Evolutionary conservation across 2,113 vertebrate genomes (phyloP).

Genomic region (Cryptotis parvus): DNA sequence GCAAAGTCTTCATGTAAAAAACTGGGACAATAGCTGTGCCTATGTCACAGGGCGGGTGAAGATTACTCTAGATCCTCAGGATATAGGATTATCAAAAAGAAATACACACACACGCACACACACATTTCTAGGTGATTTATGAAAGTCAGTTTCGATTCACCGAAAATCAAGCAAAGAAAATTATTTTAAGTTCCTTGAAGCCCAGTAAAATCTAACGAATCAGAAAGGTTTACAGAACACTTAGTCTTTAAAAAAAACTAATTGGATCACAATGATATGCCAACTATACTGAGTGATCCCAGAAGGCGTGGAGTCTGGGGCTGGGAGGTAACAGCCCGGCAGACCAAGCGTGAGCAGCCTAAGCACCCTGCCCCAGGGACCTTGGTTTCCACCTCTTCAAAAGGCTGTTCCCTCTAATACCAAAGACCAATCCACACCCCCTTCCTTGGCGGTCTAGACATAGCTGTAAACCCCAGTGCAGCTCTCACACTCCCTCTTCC

Average conservation of each 20-base stretch:
- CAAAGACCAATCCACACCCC: neutral
- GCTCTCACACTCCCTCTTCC: neutral
- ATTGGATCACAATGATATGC: too few species aligned
- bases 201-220: neutral
- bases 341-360: too few species aligned
- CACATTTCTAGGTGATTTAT: neutral
- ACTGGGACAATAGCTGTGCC: neutral
- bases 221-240: neutral
- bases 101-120: neutral
- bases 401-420: neutral
- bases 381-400: neutral
- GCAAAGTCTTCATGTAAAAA: neutral
- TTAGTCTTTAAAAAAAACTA: neutral
- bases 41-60: neutral
- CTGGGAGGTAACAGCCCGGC: too few species aligned
- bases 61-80: neutral
- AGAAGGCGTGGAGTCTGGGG: neutral
- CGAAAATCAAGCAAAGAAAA: slow-evolving; percentile 47
- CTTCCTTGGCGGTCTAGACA: neutral
- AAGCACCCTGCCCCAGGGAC: too few species aligned
- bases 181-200: slow-evolving; percentile 31
- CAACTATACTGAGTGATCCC: too few species aligned
- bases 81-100: neutral
- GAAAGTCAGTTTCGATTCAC: slow-evolving; percentile 10
- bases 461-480: neutral